Evolutionary conservation across 2,888 invertebrate genomes (phyloP).

Genomic region (Blera fallax): DNA sequence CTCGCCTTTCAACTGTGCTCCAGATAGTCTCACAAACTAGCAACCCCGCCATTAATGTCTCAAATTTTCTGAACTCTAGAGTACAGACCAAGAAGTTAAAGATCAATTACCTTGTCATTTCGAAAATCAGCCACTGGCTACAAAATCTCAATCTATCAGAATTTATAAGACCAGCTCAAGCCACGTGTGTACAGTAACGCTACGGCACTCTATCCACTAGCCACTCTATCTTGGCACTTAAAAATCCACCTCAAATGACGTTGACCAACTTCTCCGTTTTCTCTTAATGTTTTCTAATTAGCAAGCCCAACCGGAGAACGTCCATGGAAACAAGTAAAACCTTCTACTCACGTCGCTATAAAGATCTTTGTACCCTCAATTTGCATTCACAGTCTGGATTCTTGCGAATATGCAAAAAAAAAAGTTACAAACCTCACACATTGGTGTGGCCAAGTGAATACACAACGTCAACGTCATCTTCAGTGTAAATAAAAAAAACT

Average conservation of each 20-base stretch:
- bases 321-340: constrained; percentile 24
- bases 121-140: not conserved
- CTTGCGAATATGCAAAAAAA: constrained; percentile 37
- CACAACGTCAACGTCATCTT: constrained; percentile 28
- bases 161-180: not conserved
- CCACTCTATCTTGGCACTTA: constrained; percentile 22
- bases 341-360: constrained; percentile 14
- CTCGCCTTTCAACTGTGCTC: too few relatives aligned
- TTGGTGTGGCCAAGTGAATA: not conserved
- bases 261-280: constrained; percentile 20
- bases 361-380: constrained; percentile 38
- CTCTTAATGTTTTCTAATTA: constrained; percentile 62
- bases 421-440: constrained; percentile 20
- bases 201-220: constrained; percentile 22
- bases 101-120: constrained; percentile 49
- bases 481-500: constrained; percentile 47
- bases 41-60: not conserved
- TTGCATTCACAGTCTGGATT: constrained; percentile 42
- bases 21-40: not conserved
- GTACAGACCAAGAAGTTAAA: not conserved
- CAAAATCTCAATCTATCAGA: constrained; percentile 17
- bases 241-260: constrained; percentile 31
- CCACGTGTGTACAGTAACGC: constrained; percentile 28
- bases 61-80: not conserved
- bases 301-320: constrained; percentile 23